Conservation (phyloP, 2,888 invertebrate genomes). For the Trichogramma evanescens region DNA sequence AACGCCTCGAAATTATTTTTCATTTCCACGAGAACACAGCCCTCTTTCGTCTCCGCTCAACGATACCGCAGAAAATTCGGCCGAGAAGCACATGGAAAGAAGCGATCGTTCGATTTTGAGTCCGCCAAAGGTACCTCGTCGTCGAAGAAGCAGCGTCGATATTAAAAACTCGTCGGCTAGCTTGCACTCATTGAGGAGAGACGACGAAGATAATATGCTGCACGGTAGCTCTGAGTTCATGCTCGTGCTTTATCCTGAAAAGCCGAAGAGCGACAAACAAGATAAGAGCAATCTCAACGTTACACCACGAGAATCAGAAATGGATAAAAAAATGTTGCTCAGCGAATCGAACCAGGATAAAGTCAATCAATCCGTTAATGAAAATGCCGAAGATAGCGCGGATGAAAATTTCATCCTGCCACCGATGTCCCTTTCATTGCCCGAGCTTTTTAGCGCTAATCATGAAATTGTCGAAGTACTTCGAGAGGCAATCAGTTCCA, state of each 20-base stretch:
- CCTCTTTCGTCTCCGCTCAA: constrained; percentile 27
- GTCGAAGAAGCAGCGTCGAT: constrained; percentile 7
- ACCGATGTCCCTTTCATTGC: constrained; percentile 74
- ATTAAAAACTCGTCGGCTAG: background rate
- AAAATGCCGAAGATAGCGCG: constrained; percentile 7
- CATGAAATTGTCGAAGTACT: constrained; percentile 53
- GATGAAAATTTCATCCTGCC: constrained; percentile 53
- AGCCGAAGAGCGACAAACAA: too few species aligned
- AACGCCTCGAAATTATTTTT: background rate
- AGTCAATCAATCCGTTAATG: background rate
- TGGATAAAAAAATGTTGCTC: too few species aligned
- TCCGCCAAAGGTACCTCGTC: constrained; percentile 1
- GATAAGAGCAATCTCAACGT: too few species aligned
- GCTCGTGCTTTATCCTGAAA: constrained; percentile 62
- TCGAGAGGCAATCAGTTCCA: constrained; percentile 71
- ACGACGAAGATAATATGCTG: constrained; percentile 47
- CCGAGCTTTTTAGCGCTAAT: constrained; percentile 62
- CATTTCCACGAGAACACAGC: constrained; percentile 26
- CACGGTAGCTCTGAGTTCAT: constrained; percentile 75
- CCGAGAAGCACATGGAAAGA: constrained; percentile 7
- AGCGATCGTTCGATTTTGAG: background rate
- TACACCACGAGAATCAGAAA: too few species aligned
- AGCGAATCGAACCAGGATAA: background rate
- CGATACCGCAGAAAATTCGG: constrained; percentile 5
- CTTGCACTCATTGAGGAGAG: constrained; percentile 17